Evolutionary conservation across 2,113 vertebrate genomes (phyloP).

Genomic region (Macroglossus sobrinus): DNA sequence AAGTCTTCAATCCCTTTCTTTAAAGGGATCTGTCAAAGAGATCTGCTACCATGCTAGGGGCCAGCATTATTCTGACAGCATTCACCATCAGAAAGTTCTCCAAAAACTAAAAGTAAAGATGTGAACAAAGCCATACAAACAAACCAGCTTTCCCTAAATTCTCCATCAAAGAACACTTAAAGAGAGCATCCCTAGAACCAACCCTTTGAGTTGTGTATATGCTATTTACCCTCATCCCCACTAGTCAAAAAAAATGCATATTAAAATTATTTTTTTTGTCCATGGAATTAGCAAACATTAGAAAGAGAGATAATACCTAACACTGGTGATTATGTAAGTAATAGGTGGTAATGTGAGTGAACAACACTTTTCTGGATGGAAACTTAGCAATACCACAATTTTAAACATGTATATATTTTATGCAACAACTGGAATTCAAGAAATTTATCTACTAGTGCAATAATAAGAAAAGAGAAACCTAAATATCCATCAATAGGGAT

Average conservation of each 20-base stretch:
- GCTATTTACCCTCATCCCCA: slow-evolving; percentile 67
- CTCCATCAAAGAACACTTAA: not conserved
- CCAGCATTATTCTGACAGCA: not conserved
- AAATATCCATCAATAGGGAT: not conserved
- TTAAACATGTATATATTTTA: not conserved
- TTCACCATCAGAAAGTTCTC: not conserved
- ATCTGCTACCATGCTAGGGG: not conserved
- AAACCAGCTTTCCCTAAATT: not conserved
- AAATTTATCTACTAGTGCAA: not conserved
- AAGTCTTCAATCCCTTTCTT: not conserved
- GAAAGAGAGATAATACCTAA: not conserved
- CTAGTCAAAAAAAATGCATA: not conserved
- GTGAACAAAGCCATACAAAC: not conserved
- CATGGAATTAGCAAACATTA: not conserved
- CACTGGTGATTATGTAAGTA: not conserved
- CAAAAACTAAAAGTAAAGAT: slow-evolving; percentile 23
- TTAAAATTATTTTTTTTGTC: not conserved
- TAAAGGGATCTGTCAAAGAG: not conserved
- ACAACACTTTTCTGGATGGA: not conserved
- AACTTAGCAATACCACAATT: slow-evolving; percentile 6
- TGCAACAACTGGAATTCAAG: not conserved
- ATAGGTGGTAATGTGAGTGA: not conserved
- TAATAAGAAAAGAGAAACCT: not conserved
- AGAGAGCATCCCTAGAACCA: not conserved
- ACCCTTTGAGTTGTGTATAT: slow-evolving; percentile 53